Evolutionary conservation across 2,888 invertebrate species (phyloP), one percentile per base, ranked within the genome.

Genomic region (Watsonalla binaria): DNA sequence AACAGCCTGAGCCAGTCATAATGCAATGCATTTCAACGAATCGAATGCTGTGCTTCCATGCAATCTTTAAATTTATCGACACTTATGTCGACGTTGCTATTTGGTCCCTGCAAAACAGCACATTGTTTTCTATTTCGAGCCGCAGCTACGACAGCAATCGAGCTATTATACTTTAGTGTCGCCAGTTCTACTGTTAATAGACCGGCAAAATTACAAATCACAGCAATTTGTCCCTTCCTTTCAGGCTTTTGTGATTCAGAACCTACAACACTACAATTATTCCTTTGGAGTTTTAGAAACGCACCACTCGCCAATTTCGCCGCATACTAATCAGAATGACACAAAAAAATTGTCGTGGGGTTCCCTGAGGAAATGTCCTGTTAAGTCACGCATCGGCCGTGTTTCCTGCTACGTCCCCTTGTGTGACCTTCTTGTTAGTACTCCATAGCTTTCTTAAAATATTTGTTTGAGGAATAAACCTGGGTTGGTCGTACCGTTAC

Each of bases 351-450:
- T 50, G 65, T 73, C 76, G 68, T 69, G 76, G 80, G 77, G 75
- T 68, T 72, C 78, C 76, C 73, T 74, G 62, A 88, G 90, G 90
- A 89, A 86, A 75, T 74, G 78, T 74, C 81, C 82, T 83, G 87
- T 90, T 90, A 90, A 84, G 74, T 78, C 74, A 81, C 78, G 84
- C 90, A 85, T 77, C 68, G 70, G 63, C 82, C 90, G 80, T 87
- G 70, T 70, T 84, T 90, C 90, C 90, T 86, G 84, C 76, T 73
- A 62, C 61, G 60, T 73, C 82, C 84, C 82, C 75, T 69, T 63
- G 57, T 67, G 63, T 71, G 72, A 74, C 74, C 70, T 72, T 74
- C 64, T 76, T 77, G 74, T 80, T 82, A 81, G 73, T 78, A 76
- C 76, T 69, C 70, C 56, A 58, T 59, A 66, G 68, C 70, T 65